Conservation (phyloP, 1,140 invertebrate species). For the Brachionus rotundiformis region DNA sequence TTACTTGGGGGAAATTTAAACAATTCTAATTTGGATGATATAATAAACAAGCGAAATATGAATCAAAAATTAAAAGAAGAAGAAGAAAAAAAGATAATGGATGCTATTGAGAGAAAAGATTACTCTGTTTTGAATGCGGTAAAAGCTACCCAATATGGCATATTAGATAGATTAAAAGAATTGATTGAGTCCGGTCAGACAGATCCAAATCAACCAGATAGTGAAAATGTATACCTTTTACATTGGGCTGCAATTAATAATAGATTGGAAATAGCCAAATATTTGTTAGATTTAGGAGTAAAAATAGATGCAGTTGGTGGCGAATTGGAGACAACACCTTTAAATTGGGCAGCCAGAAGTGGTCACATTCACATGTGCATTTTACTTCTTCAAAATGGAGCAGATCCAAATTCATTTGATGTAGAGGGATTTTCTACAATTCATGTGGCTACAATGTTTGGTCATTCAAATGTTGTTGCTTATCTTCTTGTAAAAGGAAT, state of each 20-base stretch:
- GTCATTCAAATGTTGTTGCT: slow-evolving; percentile 91
- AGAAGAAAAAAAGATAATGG: slow-evolving; percentile 27
- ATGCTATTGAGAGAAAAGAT: slow-evolving; percentile 26
- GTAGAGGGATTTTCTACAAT: slow-evolving; percentile 92
- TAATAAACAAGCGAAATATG: slow-evolving; percentile 29
- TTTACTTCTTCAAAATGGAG: slow-evolving; percentile 83
- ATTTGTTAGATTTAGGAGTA: slow-evolving; percentile 81
- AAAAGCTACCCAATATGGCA: slow-evolving; percentile 87
- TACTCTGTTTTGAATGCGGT: slow-evolving; percentile 64
- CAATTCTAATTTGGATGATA: background rate
- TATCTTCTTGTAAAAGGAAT: slow-evolving; percentile 93
- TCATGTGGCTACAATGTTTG: slow-evolving; percentile 94
- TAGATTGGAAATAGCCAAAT: slow-evolving; percentile 80
- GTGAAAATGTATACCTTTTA: slow-evolving; percentile 73
- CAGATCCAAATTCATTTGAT: slow-evolving; percentile 87
- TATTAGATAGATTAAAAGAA: slow-evolving; percentile 77
- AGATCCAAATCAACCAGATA: slow-evolving; percentile 64
- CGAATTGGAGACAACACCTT: slow-evolving; percentile 86
- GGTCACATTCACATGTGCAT: slow-evolving; percentile 90
- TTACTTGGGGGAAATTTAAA: slow-evolving; percentile 42
- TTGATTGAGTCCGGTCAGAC: slow-evolving; percentile 80
- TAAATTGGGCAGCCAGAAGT: slow-evolving; percentile 96
- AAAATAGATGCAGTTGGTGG: slow-evolving; percentile 90
- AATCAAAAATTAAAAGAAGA: slow-evolving; percentile 23
- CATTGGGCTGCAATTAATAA: slow-evolving; percentile 99